Conservation (phyloP, 2,113 vertebrate species). For the Brachyhypopomus gauderio region DNA sequence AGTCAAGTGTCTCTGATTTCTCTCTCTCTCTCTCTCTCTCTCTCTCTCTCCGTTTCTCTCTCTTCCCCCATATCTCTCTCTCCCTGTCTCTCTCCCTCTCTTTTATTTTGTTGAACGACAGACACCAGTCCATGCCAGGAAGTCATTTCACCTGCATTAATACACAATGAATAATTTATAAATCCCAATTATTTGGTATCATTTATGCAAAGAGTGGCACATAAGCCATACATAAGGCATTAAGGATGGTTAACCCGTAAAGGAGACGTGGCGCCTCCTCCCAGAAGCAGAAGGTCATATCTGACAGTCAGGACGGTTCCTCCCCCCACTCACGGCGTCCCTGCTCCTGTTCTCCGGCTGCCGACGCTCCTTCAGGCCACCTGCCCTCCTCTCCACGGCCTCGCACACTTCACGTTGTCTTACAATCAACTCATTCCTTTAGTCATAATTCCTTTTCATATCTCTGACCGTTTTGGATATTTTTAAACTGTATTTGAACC, state of each 20-base stretch:
- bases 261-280: constrained; percentile 75
- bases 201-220: constrained; percentile 98
- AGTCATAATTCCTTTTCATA: too few species aligned
- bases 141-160: constrained; percentile 95
- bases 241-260: constrained; percentile 89
- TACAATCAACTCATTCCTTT: constrained; percentile 13
- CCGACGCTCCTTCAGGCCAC: not conserved
- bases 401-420: not conserved
- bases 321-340: not conserved
- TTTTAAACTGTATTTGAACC: too few species aligned
- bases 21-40: constrained; percentile 59
- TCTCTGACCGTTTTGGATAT: too few species aligned
- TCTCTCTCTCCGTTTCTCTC: constrained; percentile 55
- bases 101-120: constrained; percentile 79
- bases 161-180: constrained; percentile 99
- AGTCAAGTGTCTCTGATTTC: constrained; percentile 71
- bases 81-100: constrained; percentile 59
- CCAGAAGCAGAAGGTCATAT: constrained; percentile 73
- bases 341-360: not conserved
- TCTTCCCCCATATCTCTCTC: constrained; percentile 58
- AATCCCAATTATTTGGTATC: constrained; percentile 98
- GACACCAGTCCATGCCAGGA: constrained; percentile 80
- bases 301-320: constrained; percentile 67
- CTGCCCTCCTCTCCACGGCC: not conserved
- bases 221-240: constrained; percentile 97